Evolutionary conservation across 2,888 invertebrate species (phyloP).

Genomic region (Temnothorax ravouxi): DNA sequence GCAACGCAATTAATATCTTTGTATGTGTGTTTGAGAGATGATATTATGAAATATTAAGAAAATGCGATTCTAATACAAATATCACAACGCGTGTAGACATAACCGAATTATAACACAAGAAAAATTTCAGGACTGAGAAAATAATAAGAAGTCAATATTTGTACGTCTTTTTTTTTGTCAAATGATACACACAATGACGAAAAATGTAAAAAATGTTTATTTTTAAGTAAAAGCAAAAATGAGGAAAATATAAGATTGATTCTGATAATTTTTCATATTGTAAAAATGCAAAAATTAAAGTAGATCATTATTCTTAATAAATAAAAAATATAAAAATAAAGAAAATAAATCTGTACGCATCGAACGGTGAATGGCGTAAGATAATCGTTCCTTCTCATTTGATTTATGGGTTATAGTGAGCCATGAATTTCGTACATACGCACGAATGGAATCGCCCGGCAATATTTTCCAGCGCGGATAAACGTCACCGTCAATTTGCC

Average conservation of each 20-base stretch:
- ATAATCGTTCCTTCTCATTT: not conserved
- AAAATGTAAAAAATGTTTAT: not conserved
- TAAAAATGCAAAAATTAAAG: not conserved
- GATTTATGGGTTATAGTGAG: not conserved
- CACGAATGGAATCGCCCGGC: not conserved
- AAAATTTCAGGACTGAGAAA: not conserved
- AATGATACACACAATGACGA: too few species aligned
- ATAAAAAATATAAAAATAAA: not conserved
- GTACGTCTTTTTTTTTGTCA: not conserved
- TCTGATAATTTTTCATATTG: not conserved
- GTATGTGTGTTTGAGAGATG: not conserved
- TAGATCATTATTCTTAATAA: not conserved
- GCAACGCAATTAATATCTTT: not conserved
- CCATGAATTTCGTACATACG: conserved; percentile 5
- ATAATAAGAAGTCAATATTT: not conserved
- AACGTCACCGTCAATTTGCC: conserved; percentile 50
- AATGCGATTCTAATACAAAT: not conserved
- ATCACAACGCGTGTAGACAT: not conserved
- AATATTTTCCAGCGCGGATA: conserved; percentile 21
- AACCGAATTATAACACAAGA: not conserved
- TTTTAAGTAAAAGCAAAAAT: not conserved
- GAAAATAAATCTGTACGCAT: not conserved
- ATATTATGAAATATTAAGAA: not conserved
- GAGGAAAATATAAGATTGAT: not conserved
- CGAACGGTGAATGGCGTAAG: not conserved